A percentile compares a stretch with the other conserved stretches of the same genome.
Evolutionary conservation across 2,888 invertebrate genomes (phyloP).

Genomic region (Leptothorax acervorum): DNA sequence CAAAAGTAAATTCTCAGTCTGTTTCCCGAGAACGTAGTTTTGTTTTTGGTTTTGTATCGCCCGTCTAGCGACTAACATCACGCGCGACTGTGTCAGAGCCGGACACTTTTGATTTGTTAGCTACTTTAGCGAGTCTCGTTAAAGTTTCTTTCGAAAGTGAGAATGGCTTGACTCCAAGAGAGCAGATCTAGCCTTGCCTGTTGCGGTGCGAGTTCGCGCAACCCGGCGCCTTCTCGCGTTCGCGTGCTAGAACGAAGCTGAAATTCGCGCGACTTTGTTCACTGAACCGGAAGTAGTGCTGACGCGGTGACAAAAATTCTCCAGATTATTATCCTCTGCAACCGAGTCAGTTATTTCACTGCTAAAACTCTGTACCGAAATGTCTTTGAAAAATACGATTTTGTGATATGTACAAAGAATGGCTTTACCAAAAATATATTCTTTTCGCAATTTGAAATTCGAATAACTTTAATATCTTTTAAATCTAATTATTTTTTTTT

Average conservation of each 20-base stretch:
- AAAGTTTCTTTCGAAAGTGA: conserved; percentile 26
- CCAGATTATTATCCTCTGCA: conserved; percentile 18
- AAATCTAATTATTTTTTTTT: background rate
- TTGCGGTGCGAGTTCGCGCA: conserved; percentile 13
- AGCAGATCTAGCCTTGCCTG: conserved; percentile 17
- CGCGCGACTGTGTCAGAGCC: conserved; percentile 17
- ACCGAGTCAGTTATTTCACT: conserved; percentile 26
- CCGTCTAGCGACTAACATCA: background rate
- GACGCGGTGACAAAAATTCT: conserved; percentile 30
- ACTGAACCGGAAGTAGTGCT: conserved; percentile 18
- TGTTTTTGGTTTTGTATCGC: background rate
- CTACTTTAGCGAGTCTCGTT: conserved; percentile 39
- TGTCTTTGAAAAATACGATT: background rate
- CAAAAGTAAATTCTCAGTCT: background rate
- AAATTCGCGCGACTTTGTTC: conserved; percentile 17
- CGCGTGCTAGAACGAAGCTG: background rate
- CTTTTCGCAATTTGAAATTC: background rate
- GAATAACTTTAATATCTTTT: background rate
- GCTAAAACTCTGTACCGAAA: background rate
- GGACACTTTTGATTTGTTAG: conserved; percentile 48
- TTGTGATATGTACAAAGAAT: background rate
- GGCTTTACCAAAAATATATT: background rate
- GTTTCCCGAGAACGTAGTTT: background rate
- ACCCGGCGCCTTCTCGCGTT: background rate
- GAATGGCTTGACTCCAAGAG: conserved; percentile 41